Percentiles rank a stretch among this genome's conserved stretches.
Evolutionary conservation across 2,113 vertebrate genomes (phyloP).

Genomic region (Cephalophus harveyi): DNA sequence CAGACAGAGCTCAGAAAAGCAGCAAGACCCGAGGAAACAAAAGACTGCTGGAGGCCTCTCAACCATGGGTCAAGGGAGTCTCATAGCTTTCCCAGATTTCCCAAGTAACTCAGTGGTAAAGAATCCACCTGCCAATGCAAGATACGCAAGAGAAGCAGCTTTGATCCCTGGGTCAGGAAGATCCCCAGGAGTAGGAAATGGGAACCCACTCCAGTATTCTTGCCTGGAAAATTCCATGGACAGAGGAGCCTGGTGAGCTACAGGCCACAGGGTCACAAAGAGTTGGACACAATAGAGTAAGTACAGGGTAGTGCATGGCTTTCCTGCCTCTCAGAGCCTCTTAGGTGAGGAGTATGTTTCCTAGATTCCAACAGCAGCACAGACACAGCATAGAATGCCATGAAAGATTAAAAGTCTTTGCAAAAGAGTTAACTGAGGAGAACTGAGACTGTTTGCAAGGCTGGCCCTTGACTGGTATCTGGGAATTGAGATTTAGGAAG

Average conservation of each 20-base stretch:
- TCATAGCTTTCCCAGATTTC: neutral
- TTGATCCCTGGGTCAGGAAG: neutral
- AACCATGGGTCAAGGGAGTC: neutral
- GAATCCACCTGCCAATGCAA: neutral
- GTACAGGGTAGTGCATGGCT: neutral
- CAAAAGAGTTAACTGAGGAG: neutral
- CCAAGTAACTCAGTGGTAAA: neutral
- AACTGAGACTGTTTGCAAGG: neutral
- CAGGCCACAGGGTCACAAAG: neutral
- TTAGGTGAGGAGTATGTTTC: neutral
- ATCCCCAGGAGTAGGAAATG: neutral
- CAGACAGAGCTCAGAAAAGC: neutral
- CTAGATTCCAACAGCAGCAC: neutral
- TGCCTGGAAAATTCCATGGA: neutral
- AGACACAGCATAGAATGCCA: neutral
- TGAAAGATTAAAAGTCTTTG: neutral
- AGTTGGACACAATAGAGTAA: accelerated
- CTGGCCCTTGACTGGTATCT: neutral
- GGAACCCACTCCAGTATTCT: neutral
- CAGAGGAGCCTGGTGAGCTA: neutral
- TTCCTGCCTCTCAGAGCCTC: neutral
- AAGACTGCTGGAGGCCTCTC: neutral
- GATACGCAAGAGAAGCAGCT: neutral
- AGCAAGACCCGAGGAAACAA: neutral
- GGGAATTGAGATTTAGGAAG: neutral